phyloP scores from a whole-genome alignment of 2,113 vertebrate species.

The Rhipidura dahli region DNA sequence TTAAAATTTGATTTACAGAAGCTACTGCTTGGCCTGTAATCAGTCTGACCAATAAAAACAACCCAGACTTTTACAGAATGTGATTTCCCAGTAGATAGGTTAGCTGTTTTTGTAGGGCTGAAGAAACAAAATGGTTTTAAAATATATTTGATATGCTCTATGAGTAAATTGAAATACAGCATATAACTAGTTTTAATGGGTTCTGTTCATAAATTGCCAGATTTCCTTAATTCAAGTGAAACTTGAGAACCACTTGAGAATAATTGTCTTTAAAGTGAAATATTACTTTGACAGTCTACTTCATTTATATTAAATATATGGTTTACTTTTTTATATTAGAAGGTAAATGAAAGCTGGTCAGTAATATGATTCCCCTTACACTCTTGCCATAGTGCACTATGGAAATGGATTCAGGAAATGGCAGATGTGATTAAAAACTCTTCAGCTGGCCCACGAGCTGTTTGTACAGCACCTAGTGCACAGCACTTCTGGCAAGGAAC shows the following conservation, averaged over 20 bases:
- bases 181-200: background rate
- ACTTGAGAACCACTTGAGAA: conserved; percentile 40
- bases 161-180: conserved; percentile 31
- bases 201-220: conserved; percentile 43
- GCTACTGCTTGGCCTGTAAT: conserved; percentile 47
- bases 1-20: conserved; percentile 69
- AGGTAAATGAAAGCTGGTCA: conserved; percentile 23
- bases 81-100: conserved; percentile 40
- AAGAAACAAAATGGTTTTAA: conserved; percentile 48
- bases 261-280: conserved; percentile 47
- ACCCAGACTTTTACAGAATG: background rate
- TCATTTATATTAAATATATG: conserved; percentile 37
- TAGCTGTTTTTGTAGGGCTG: conserved; percentile 45
- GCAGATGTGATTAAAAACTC: conserved; percentile 54
- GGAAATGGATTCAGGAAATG: conserved; percentile 52
- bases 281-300: conserved; percentile 12
- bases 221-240: conserved; percentile 54
- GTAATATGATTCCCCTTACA: conserved; percentile 27
- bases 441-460: conserved; percentile 1
- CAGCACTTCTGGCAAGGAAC: background rate
- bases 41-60: conserved; percentile 42
- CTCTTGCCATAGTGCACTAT: background rate
- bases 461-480: conserved; percentile 1
- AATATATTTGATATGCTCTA: background rate
- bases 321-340: conserved; percentile 17